Evolutionary conservation across 2,113 vertebrate species (phyloP).

Genomic region (Grallaria varia): DNA sequence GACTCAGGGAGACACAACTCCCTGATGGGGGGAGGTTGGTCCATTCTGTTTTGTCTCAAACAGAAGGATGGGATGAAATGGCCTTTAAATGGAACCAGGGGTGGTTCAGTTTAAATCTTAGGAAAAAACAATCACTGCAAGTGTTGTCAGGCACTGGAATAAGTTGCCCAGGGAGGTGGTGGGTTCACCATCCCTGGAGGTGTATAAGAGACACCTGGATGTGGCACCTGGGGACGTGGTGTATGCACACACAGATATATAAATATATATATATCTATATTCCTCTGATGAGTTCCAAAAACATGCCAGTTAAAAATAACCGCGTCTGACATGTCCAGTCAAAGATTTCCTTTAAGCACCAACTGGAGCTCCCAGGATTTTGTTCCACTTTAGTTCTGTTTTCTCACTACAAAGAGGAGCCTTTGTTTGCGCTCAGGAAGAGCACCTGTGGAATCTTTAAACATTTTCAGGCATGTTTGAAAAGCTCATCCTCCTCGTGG

Average conservation of each 20-base stretch:
- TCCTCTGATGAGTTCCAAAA: constrained; percentile 40
- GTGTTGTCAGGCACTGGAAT: not conserved
- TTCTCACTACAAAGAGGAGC: constrained; percentile 53
- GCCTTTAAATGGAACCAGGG: not conserved
- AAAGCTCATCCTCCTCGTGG: constrained; percentile 64
- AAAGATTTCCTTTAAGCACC: constrained; percentile 55
- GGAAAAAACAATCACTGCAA: not conserved
- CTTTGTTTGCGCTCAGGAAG: constrained; percentile 72
- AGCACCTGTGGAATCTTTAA: constrained; percentile 80
- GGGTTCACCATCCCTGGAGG: not conserved
- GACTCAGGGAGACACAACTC: not conserved
- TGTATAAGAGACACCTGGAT: not conserved
- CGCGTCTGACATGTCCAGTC: constrained; percentile 65
- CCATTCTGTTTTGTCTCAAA: not conserved
- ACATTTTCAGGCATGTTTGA: constrained; percentile 73
- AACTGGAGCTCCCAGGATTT: constrained; percentile 58
- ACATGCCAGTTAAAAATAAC: constrained; percentile 61
- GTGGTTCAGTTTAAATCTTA: not conserved
- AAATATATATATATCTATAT: not conserved
- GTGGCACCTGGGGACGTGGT: not conserved
- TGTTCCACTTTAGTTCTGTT: constrained; percentile 64
- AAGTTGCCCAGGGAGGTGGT: not conserved
- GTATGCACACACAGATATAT: not conserved
- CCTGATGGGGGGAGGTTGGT: not conserved
- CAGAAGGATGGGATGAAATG: not conserved